Percentiles rank a stretch among this genome's conserved stretches.
These are phyloP conservation scores for Pocillopora grandis DNA, from an alignment of 92 coral and sea anemone genomes.

Conservation along the genomic window DNA sequence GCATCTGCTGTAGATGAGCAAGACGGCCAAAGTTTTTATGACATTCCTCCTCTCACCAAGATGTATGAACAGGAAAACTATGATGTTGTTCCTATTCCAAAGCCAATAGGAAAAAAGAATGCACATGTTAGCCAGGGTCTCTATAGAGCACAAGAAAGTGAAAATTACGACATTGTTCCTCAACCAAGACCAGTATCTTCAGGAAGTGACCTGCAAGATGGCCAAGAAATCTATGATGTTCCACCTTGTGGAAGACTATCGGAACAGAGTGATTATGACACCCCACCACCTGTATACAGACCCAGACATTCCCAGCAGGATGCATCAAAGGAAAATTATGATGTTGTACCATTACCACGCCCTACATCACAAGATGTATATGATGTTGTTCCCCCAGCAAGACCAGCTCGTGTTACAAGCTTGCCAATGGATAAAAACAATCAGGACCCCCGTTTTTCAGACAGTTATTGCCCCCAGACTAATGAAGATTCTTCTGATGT, in stretches of 20 bases:
- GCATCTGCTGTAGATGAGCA: conserved; percentile 28
- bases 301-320: conserved; percentile 10
- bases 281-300: conserved; percentile 6
- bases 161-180: conserved; percentile 65
- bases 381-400: conserved; percentile 65
- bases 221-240: conserved; percentile 1
- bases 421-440: neutral
- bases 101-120: conserved; percentile 15
- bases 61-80: conserved; percentile 32
- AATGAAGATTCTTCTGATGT: neutral
- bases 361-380: conserved; percentile 62
- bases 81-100: conserved; percentile 48
- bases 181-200: conserved; percentile 33
- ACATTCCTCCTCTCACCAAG: conserved; percentile 16
- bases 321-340: conserved; percentile 58
- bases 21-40: conserved; percentile 10
- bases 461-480: conserved; percentile 33
- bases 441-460: conserved; percentile 17
- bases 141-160: conserved; percentile 14
- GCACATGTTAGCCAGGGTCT: conserved; percentile 9
- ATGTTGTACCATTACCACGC: conserved; percentile 59
- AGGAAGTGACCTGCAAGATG: neutral
- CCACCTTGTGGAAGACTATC: neutral
- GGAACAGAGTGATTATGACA: conserved; percentile 28
- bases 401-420: conserved; percentile 3